Base-by-base conservation (phyloP, 2,797 vertebrate species). In the Oreochromis grahami region DNA sequence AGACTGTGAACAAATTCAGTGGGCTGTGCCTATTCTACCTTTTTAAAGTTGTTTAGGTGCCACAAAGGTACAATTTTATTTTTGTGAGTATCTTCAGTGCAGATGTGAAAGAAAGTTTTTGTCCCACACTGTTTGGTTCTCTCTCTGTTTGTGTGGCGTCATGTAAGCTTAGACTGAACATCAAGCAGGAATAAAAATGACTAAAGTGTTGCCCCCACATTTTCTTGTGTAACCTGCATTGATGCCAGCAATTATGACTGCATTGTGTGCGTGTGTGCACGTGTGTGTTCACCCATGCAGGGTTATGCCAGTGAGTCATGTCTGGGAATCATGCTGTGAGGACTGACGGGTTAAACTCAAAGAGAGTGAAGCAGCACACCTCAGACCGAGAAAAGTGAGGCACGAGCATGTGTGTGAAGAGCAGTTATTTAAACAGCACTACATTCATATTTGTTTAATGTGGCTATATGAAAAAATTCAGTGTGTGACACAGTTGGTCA, bases 271-370 rank as follows among this genome's bases (percentile, higher is more conserved):
- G 34, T 65, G 24, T 56, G 36, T 76, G n/a, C 68, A 48, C 50
- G 9, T 29, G 51, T 21, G 26, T 17, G 5, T 34, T 15, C 11
- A 4, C 24, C 76, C 4, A 51, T 4, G 2, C 32, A 52, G 50
- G 68, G 81, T 12, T 58, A 6, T 76, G 7, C 12, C 53, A 51
- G 55, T 87, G 87, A 89, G 79, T 92, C 86, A 87, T 65, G 77
- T 84, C 63, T 86, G 84, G 65, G 58, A 60, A 74, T 89, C 86
- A 56, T 10, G 77, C 56, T 82, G 87, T 38, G 84, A 87, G 70
- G 83, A 86, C 52, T 82, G 68, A 79, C 45, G 10, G 82, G 89
- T 87, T 84, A 78, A 85, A 65, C 79, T 84, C 8, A 17, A 36
- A 76, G 63, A 81, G 41, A 85, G 79, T 68, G 79, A 80, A 78